Evolutionary conservation across 2,888 invertebrate species (phyloP).

Genomic region (Chaetoderma sp.): DNA sequence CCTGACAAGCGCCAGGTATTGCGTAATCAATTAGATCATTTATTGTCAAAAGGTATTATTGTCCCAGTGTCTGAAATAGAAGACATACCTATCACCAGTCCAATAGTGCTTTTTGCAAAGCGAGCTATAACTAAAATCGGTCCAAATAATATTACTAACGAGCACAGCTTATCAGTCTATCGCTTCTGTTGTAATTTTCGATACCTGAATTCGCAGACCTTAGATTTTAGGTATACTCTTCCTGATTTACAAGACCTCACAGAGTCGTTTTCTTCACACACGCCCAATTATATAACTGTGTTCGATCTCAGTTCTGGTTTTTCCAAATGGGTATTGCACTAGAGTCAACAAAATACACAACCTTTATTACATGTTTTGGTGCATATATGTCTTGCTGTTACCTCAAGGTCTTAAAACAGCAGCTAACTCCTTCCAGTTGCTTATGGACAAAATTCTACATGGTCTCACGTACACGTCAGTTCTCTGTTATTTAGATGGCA

Average conservation of each 20-base stretch:
- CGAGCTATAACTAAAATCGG: background rate
- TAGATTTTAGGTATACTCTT: conserved; percentile 1
- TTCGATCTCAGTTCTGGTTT: conserved; percentile 15
- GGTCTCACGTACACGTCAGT: conserved; percentile 2
- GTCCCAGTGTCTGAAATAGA: conserved; percentile 4
- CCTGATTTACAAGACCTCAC: conserved; percentile 9
- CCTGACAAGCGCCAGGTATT: conserved; percentile 14
- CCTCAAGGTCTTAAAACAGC: conserved; percentile 1
- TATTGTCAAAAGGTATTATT: conserved; percentile 7
- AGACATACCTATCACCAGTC: conserved; percentile 6
- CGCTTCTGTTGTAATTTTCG: conserved; percentile 15
- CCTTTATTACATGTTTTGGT: conserved; percentile 1
- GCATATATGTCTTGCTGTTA: conserved; percentile 6
- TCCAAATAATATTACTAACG: background rate
- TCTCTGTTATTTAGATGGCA: conserved; percentile 15
- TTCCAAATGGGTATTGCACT: conserved; percentile 8
- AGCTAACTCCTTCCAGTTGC: conserved; percentile 10
- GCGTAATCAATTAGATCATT: conserved; percentile 4
- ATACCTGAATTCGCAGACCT: conserved; percentile 8
- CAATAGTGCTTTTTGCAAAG: conserved; percentile 4
- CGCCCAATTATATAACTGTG: conserved; percentile 5
- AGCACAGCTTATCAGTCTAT: background rate
- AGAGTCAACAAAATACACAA: background rate
- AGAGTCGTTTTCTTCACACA: background rate
- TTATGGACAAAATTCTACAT: conserved; percentile 8